A percentile compares a stretch with the other conserved stretches of the same genome.
Evolutionary conservation across 2,113 vertebrate species (phyloP).

Genomic region (Columba livia): DNA sequence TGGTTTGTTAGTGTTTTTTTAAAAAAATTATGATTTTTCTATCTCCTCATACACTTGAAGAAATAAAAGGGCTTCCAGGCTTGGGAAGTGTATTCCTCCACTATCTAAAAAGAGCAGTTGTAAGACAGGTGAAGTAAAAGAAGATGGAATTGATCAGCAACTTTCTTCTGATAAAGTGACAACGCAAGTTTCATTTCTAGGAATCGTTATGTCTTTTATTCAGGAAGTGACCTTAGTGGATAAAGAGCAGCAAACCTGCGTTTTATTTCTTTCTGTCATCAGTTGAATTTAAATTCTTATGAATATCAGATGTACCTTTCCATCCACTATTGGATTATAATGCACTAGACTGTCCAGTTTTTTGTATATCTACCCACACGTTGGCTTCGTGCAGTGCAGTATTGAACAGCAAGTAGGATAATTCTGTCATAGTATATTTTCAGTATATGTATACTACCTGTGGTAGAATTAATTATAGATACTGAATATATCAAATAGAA

Average conservation of each 20-base stretch:
- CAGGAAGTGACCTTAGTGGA: not conserved
- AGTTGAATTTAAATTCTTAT: not conserved
- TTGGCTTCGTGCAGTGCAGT: not conserved
- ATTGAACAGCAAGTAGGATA: not conserved
- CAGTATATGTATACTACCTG: not conserved
- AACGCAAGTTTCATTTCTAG: not conserved
- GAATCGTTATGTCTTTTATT: not conserved
- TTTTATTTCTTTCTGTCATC: not conserved
- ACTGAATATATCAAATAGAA: not conserved
- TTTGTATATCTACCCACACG: not conserved
- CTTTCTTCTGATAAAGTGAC: not conserved
- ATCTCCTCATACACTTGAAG: not conserved
- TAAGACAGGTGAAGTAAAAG: not conserved
- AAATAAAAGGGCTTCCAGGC: not conserved
- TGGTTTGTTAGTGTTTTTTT: no score
- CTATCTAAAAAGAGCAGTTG: not conserved
- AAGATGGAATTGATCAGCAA: not conserved
- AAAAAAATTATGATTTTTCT: not conserved
- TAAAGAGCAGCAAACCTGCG: not conserved
- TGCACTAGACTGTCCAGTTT: not conserved
- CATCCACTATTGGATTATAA: not conserved
- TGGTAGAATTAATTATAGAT: not conserved
- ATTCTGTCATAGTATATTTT: not conserved
- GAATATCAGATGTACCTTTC: not conserved
- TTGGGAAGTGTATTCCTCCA: not conserved